Evolutionary conservation across 1,140 invertebrate genomes (phyloP).

Genomic region (Aphidius gifuensis): DNA sequence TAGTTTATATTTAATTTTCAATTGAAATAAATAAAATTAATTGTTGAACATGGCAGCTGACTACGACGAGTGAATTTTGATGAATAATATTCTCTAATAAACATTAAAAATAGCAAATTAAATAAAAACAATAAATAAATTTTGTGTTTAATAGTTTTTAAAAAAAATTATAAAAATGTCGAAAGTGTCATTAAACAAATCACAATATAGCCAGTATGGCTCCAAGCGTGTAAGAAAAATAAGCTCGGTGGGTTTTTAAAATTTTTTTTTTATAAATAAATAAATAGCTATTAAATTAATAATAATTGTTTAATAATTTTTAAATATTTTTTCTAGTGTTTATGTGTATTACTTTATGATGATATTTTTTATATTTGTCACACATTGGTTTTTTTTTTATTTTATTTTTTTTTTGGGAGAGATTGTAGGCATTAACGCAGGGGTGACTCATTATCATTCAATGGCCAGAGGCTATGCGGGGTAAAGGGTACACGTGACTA

Average conservation of each 20-base stretch:
- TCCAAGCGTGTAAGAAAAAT: conserved; percentile 54
- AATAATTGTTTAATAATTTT: background rate
- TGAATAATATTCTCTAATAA: background rate
- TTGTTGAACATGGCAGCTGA: conserved; percentile 45
- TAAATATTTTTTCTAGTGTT: background rate
- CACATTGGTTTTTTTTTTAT: background rate
- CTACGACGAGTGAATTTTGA: conserved; percentile 41
- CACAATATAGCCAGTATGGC: conserved; percentile 52
- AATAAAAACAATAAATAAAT: conserved; percentile 14
- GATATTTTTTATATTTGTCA: conserved; percentile 1
- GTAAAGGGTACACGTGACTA: conserved; percentile 11
- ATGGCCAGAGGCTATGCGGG: background rate
- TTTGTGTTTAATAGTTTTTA: too few species aligned
- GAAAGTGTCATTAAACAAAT: conserved; percentile 54
- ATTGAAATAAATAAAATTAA: conserved; percentile 9
- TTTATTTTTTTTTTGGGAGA: too few species aligned
- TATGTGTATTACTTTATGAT: background rate
- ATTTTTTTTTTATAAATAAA: conserved; percentile 7
- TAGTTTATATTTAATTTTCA: too few species aligned
- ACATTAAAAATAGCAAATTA: too few species aligned
- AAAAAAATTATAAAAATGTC: conserved; percentile 41
- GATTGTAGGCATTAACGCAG: background rate
- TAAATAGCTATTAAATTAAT: background rate
- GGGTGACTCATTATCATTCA: background rate
- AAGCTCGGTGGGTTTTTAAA: conserved; percentile 49